These are phyloP conservation scores for Rhipidura dahli DNA, from an alignment of 2,113 vertebrate species.

Conservation along the genomic window DNA sequence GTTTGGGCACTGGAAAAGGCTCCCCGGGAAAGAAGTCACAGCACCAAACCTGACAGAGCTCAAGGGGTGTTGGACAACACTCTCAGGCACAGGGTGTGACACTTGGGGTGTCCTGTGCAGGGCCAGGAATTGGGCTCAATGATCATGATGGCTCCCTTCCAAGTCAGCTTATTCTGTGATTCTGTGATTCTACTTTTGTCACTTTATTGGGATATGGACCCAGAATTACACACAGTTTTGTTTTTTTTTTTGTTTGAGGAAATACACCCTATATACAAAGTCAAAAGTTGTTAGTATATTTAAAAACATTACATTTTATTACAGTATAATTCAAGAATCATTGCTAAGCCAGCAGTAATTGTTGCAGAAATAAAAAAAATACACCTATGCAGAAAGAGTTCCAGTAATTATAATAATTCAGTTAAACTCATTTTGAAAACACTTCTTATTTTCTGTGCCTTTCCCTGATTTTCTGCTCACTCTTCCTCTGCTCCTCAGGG, in stretches of 20 bases:
- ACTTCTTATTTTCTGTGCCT: not conserved
- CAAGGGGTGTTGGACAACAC: rapidly evolving
- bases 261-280: not conserved
- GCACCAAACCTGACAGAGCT: not conserved
- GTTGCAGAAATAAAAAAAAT: not conserved
- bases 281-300: not conserved
- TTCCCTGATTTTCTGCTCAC: not conserved
- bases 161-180: not conserved
- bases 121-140: not conserved
- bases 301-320: not conserved
- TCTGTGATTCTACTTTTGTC: not conserved
- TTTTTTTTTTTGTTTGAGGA: not conserved
- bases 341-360: not conserved
- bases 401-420: not conserved
- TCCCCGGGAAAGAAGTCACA: not conserved
- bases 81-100: not conserved
- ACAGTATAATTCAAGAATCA: not conserved
- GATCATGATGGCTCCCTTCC: too few relatives aligned
- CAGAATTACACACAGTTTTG: not conserved
- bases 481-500: not conserved
- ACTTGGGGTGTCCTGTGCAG: too few relatives aligned
- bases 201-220: not conserved
- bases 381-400: not conserved
- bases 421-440: not conserved
- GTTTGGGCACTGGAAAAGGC: rapidly evolving